These are phyloP conservation scores for Pseudopleuronectes americanus DNA, from an alignment of 2,797 vertebrate species.

Conservation along the genomic window DNA sequence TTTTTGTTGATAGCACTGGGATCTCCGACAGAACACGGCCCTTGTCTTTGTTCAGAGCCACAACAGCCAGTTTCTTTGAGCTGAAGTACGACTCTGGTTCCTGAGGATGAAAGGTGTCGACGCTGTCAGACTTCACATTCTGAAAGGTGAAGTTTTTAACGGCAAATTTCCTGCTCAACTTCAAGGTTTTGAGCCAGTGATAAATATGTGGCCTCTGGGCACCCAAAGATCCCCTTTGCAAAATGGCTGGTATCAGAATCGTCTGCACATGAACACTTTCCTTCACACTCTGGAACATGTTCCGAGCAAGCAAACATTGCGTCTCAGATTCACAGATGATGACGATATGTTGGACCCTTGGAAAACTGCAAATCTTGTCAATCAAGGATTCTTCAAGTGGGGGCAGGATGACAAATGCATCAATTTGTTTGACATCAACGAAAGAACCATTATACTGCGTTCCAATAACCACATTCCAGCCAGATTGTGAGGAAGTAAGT, in stretches of 20 bases:
- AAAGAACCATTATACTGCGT: constrained; percentile 51
- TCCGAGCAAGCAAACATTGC: constrained; percentile 46
- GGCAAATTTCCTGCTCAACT: constrained; percentile 57
- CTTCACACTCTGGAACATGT: constrained; percentile 60
- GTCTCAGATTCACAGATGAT: constrained; percentile 73
- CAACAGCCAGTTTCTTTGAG: constrained; percentile 72
- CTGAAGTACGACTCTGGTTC: constrained; percentile 79
- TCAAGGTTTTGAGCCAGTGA: constrained; percentile 82
- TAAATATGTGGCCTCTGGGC: constrained; percentile 68
- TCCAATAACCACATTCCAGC: constrained; percentile 68
- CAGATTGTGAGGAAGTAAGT: constrained; percentile 59
- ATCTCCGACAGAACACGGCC: constrained; percentile 74
- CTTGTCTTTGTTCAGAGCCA: constrained; percentile 64
- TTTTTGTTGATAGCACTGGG: constrained; percentile 64
- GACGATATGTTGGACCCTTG: constrained; percentile 75
- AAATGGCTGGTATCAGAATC: constrained; percentile 73
- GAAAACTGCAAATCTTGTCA: constrained; percentile 64
- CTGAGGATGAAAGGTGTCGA: constrained; percentile 23
- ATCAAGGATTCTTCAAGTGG: constrained; percentile 71
- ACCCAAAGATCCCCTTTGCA: constrained; percentile 82
- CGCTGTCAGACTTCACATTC: constrained; percentile 46
- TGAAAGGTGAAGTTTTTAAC: constrained; percentile 79
- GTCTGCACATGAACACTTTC: constrained; percentile 77
- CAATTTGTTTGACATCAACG: constrained; percentile 56
- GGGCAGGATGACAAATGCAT: constrained; percentile 81